A percentile compares a stretch with the other conserved stretches of the same genome.
Evolutionary conservation across 2,888 invertebrate genomes (phyloP).

Genomic region (Sesamia inferens): DNA sequence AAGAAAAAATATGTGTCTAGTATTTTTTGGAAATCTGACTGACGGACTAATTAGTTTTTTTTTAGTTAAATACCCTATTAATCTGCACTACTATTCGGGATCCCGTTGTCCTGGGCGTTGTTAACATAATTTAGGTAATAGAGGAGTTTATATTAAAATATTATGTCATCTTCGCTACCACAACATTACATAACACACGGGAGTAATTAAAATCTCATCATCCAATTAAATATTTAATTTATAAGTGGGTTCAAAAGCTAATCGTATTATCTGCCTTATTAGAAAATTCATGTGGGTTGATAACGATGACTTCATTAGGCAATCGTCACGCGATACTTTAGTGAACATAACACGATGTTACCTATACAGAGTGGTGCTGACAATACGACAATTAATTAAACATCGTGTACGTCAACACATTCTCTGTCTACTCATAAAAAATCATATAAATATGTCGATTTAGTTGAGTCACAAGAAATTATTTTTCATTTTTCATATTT

Average conservation of each 20-base stretch:
- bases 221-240: conserved; percentile 36
- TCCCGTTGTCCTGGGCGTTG: no score
- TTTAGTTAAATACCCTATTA: no score
- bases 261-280: conserved; percentile 27
- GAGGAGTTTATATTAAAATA: neutral
- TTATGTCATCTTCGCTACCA: neutral
- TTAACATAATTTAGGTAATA: neutral
- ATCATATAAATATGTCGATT: no score
- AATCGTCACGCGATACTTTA: conserved; percentile 31
- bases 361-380: neutral
- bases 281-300: conserved; percentile 43
- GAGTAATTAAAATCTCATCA: conserved; percentile 34
- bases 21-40: no score
- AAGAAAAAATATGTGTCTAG: no score
- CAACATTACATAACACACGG: conserved; percentile 9
- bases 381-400: no score
- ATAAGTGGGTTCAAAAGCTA: conserved; percentile 24
- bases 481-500: no score
- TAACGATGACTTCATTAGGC: conserved; percentile 30
- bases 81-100: neutral
- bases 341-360: neutral
- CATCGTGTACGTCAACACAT: no score
- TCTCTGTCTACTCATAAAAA: no score
- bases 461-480: no score
- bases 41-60: no score